Evolutionary conservation across 2,113 vertebrate genomes (phyloP), one percentile per base, ranked within the genome.

Genomic region (Crotalus tigris): DNA sequence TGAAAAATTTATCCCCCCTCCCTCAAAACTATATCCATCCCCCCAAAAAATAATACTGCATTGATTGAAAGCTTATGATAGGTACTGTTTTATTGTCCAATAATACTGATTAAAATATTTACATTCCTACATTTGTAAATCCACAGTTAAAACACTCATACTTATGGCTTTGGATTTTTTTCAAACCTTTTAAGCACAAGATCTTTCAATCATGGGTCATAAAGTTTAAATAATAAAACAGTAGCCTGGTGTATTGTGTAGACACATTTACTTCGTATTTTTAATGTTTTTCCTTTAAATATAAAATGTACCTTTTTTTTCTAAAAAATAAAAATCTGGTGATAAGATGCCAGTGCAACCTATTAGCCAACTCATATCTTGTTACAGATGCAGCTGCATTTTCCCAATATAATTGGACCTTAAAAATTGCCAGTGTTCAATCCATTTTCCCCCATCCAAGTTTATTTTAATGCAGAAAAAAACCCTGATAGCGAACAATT

Each of bases 31-130:
- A 19, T 53, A 87, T 87, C 33, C 44, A 87, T 92, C 51, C 44
- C 29, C 94, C 94, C 97, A 96, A 91, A 97, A 97, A 97, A 95
- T 96, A 97, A 94, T 92, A 93, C 96, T 96, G 96, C 93, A 94
- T 95, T 96, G 95, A 91, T 91, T 95, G 93, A 94, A 91, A 94
- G 95, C 97, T 94, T 92, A 93, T 92, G 89, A 94, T 94, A 97
- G 95, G 94, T 97, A 97, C 94, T 95, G 94, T 97, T 98, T 98
- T 98, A 98, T 98, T 98, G 96, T 97, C 97, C 97, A 97, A 97
- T 97, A 96, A 96, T 97, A 98, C 96, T 97, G 97, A 98, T 97
- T 97, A 96, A 97, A 97, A 96, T 98, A 98, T 98, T 97, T 98
- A 98, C 97, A 98, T 0, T 95, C 81, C 97, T 97, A 95, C 92